These are phyloP conservation scores for Embidobia sp. DNA, from an alignment of 2,888 invertebrate species.

Conservation along the genomic window DNA sequence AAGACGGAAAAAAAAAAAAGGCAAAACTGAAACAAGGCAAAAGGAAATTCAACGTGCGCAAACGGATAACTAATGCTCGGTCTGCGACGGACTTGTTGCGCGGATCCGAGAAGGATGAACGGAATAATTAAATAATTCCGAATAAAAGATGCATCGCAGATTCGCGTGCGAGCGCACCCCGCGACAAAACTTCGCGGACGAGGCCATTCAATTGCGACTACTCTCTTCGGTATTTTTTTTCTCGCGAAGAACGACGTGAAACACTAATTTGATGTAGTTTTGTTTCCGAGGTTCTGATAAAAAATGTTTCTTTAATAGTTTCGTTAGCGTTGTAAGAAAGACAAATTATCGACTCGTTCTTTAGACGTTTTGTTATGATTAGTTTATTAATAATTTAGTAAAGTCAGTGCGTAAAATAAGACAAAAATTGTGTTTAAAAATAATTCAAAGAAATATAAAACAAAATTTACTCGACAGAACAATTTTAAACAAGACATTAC, in stretches of 20 bases:
- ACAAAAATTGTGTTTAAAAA: too few relatives aligned
- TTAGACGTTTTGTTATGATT: too few relatives aligned
- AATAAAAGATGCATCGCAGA: slow-evolving; percentile 54
- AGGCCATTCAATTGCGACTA: slow-evolving; percentile 24
- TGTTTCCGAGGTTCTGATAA: slow-evolving; percentile 5
- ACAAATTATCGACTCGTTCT: too few relatives aligned
- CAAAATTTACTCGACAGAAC: too few relatives aligned
- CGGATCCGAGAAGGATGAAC: slow-evolving; percentile 37
- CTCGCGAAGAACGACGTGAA: not conserved
- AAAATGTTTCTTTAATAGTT: too few relatives aligned
- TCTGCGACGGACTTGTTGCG: slow-evolving; percentile 59
- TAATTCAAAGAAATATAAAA: too few relatives aligned
- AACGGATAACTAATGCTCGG: slow-evolving; percentile 61
- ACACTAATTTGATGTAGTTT: slow-evolving; percentile 10
- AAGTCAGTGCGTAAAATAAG: too few relatives aligned
- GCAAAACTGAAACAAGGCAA: slow-evolving; percentile 25
- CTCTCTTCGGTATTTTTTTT: not conserved
- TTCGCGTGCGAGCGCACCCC: slow-evolving; percentile 27
- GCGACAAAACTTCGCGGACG: slow-evolving; percentile 7
- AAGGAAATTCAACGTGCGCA: slow-evolving; percentile 45
- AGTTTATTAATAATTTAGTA: too few relatives aligned
- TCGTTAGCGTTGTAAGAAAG: too few relatives aligned
- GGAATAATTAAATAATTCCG: slow-evolving; percentile 56
- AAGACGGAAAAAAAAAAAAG: slow-evolving; percentile 11
- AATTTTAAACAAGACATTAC: too few relatives aligned